Evolutionary conservation across 2,113 vertebrate species (phyloP).

Genomic region (Spilogale gracilis): DNA sequence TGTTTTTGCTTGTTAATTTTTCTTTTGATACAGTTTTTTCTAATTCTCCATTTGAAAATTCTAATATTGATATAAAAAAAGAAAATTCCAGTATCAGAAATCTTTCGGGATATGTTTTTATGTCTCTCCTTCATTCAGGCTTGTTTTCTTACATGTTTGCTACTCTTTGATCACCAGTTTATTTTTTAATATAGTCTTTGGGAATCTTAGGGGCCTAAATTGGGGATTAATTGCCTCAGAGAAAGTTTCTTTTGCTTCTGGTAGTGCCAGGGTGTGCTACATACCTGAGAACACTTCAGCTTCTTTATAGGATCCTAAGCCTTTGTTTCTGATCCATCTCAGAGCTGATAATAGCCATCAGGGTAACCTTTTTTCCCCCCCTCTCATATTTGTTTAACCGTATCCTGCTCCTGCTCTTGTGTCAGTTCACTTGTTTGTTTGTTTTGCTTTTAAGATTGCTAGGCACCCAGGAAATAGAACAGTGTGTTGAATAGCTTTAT

Average conservation of each 20-base stretch:
- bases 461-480: background rate
- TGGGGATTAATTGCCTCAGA: background rate
- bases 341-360: background rate
- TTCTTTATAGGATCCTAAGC: background rate
- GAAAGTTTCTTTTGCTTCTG: constrained; percentile 43
- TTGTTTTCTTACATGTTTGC: background rate
- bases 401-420: background rate
- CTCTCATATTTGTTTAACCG: background rate
- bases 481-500: background rate
- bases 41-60: background rate
- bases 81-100: constrained; percentile 24
- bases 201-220: background rate
- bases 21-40: background rate
- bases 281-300: background rate
- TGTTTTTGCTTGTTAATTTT: background rate
- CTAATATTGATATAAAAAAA: background rate
- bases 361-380: background rate
- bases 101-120: background rate
- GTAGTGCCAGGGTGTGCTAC: background rate
- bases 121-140: background rate
- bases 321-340: background rate
- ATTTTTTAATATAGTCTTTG: background rate
- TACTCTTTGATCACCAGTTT: constrained; percentile 34
- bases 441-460: constrained; percentile 38
- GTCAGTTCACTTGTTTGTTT: constrained; percentile 36